Evolutionary conservation across 2,113 vertebrate species (phyloP), one percentile per base, ranked within the genome.

Genomic region (Aramus guarauna): DNA sequence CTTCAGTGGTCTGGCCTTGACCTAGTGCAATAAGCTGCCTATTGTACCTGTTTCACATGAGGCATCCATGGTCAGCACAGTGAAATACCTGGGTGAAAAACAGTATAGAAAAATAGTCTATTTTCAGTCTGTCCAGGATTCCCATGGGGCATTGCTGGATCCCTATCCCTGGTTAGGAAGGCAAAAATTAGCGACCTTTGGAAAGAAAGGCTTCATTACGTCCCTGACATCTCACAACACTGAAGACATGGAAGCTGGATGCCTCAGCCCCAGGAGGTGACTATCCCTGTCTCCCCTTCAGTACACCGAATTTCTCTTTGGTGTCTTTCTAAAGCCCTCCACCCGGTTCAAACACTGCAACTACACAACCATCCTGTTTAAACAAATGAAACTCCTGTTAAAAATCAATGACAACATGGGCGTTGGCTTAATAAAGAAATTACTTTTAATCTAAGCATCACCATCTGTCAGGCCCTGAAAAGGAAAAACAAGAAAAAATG

Each of bases 341-440:
- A 64, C 58, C 45, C 73, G 22, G 78, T 87, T 43, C 60, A 85
- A 63, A 68, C 58, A 21, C 63, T 86, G 50, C 27, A 63, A 29
- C 47, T 53, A 20, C 64, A 62, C 36, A 72, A 66, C 53, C 30
- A 18, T 12, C 72, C 62, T 89, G 20, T 30, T 94, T 71, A 62
- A 79, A 87, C 60, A 87, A 95, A 82, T 2, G n/a, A 71, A 76
- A 52, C 45, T 91, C 47, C 68, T 20, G n/a, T 79, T 95, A 96
- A 97, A 94, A 96, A 86, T 85, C 85, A 92, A 85, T 83, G 94
- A 95, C 79, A 92, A 96, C 72, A 60, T 5, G 79, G 95, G 87
- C 9, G 50, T 95, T 60, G 59, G 53, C 72, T 88, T 96, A 94
- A 97, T 95, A 95, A 92, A 95, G 94, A 96, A 95, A 94, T 95